A percentile compares a stretch with the other conserved stretches of the same genome.
phyloP scores from a whole-genome alignment of 53 echinoderm and acorn worm genomes.

The Holothuria scabra region DNA sequence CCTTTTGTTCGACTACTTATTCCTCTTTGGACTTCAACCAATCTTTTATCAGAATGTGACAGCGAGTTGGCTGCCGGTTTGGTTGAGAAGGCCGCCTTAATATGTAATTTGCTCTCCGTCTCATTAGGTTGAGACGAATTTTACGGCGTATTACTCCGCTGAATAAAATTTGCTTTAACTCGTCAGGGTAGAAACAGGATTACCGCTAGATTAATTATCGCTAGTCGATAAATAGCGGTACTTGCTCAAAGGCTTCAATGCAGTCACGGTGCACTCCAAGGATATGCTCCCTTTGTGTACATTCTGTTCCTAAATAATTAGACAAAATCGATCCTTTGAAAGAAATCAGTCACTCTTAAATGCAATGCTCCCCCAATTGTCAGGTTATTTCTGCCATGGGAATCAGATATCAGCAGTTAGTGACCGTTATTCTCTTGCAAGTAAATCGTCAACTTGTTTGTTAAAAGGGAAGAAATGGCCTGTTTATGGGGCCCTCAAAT shows the following conservation, averaged over 20 bases:
- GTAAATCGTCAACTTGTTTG: no score
- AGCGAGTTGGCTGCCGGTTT: slow-evolving; percentile 8
- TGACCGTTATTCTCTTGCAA: no score
- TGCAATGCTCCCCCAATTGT: not conserved
- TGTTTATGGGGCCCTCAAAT: no score
- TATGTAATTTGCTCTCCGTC: slow-evolving; percentile 28
- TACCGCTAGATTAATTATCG: slow-evolving; percentile 38
- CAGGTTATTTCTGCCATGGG: no score
- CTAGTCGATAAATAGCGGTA: slow-evolving; percentile 19
- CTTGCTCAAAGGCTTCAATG: slow-evolving; percentile 23
- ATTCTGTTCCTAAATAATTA: slow-evolving; percentile 41
- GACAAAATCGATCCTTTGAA: slow-evolving; percentile 38
- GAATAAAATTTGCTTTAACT: slow-evolving; percentile 14
- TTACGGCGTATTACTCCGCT: slow-evolving; percentile 39
- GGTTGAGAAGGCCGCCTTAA: slow-evolving; percentile 1
- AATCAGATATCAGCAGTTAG: no score
- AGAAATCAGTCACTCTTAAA: slow-evolving; percentile 8
- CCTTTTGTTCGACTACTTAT: not conserved
- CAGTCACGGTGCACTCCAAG: slow-evolving; percentile 2
- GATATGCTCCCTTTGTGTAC: not conserved
- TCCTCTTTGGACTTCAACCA: not conserved
- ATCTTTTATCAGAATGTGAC: slow-evolving; percentile 37
- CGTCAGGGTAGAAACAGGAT: slow-evolving; percentile 1
- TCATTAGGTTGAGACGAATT: slow-evolving; percentile 28
- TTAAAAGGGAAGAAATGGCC: no score